These are phyloP conservation scores for Criorhina ranunculi DNA, from an alignment of 2,888 invertebrate genomes.

Conservation along the genomic window DNA sequence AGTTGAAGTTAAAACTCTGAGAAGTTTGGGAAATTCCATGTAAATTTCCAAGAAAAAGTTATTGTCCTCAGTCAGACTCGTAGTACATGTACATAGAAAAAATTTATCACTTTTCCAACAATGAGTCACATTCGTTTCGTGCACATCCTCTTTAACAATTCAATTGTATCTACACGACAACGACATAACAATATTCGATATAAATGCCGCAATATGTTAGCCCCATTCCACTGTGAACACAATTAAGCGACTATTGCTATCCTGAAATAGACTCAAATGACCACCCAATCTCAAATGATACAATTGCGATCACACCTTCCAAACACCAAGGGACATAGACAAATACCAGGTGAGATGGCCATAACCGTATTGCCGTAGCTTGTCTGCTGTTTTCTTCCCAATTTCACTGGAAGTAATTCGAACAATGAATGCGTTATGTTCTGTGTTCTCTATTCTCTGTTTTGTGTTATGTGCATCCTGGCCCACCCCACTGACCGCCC, in stretches of 20 bases:
- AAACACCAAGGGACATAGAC: constrained; percentile 32
- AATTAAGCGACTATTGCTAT: constrained; percentile 67
- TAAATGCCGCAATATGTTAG: constrained; percentile 66
- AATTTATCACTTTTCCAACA: too few species aligned
- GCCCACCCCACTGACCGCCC: not conserved
- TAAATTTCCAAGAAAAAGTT: too few species aligned
- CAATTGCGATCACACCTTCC: constrained; percentile 41
- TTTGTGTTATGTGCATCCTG: constrained; percentile 20
- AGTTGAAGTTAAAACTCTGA: too few species aligned
- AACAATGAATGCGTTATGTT: constrained; percentile 74
- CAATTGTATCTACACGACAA: constrained; percentile 32
- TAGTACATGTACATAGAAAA: too few species aligned
- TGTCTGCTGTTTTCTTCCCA: constrained; percentile 55
- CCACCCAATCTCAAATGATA: constrained; percentile 48
- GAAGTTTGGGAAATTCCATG: too few species aligned
- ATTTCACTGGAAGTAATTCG: constrained; percentile 72
- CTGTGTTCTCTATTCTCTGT: constrained; percentile 34
- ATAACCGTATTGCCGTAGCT: constrained; percentile 51
- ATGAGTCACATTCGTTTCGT: too few species aligned
- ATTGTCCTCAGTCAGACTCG: too few species aligned
- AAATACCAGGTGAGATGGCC: constrained; percentile 65
- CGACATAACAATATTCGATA: constrained; percentile 34
- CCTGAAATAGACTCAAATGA: constrained; percentile 61
- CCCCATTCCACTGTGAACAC: constrained; percentile 29
- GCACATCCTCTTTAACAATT: constrained; percentile 56